Base-by-base conservation (phyloP, 2,113 vertebrate species). In the Pachypanchax playfairii region DNA sequence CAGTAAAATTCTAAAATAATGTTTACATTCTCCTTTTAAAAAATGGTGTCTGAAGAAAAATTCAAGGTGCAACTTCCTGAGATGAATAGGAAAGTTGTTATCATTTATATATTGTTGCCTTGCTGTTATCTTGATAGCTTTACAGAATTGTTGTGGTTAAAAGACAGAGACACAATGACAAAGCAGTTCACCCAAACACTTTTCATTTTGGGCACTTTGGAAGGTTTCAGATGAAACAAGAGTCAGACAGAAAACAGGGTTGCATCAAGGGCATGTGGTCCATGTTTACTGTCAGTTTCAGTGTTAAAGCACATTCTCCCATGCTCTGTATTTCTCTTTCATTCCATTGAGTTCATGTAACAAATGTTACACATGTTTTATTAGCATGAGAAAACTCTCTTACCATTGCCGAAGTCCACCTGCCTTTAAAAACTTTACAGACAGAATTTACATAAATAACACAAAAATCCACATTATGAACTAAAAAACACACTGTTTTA, bases 181-280 rank as follows among this genome's bases (percentile, higher is more conserved):
- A 29, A 29, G 28, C 28, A 29, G 36, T n/a, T 29, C 11, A 48
- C 31, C 49, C 39, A 22, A 50, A 42, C 25, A 20, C 22, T 31
- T 75, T 70, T 77, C 73, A 69, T 17, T 75, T 63, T 29, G 26
- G 68, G 38, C 18, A 6, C 51, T 70, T 6, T 44, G 20, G 53
- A 53, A 44, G 66, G 51, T 64, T 54, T 75, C 60, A 57, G 39
- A 24, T 61, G 14, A 57, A 77, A 53, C 52, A 47, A 63, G 59
- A 13, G 56, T 36, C 38, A 3, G 41, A 24, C n/a, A 51, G 76
- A 76, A 72, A 70, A 64, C 41, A 49, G 62, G 57, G 39, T 46
- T 60, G 61, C 68, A 77, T 58, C 65, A 71, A 35, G 65, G 72
- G 49, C 57, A 72, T 22, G 14, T 41, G 61, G 39, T 26, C 52